Evolutionary conservation across 2,113 vertebrate species (phyloP).

Genomic region (Casuarius casuarius): DNA sequence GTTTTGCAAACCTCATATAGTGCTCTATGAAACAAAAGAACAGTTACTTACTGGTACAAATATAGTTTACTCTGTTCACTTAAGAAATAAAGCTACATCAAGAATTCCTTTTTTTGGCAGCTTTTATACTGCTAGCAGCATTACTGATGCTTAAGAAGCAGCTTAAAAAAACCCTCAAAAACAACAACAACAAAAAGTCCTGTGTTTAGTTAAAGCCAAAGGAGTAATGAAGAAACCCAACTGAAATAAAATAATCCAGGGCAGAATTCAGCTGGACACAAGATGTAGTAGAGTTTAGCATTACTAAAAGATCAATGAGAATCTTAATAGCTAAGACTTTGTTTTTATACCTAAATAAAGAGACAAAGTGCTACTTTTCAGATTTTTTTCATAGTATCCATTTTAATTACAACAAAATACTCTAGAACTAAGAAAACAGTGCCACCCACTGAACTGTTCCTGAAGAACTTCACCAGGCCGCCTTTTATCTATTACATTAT

Average conservation of each 20-base stretch:
- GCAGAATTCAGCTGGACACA: neutral
- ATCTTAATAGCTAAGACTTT: neutral
- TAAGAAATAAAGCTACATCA: neutral
- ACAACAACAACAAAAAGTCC: too few relatives aligned
- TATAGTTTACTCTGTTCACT: neutral
- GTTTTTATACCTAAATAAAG: neutral
- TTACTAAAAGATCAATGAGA: neutral
- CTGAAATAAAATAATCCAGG: too few relatives aligned
- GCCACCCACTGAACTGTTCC: neutral
- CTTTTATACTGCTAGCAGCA: neutral
- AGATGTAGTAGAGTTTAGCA: neutral
- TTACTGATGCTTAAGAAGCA: neutral
- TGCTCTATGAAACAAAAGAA: neutral
- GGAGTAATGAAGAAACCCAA: neutral
- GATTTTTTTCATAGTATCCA: neutral
- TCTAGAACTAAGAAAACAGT: neutral
- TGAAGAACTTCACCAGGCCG: neutral
- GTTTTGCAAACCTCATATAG: neutral
- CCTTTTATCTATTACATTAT: neutral
- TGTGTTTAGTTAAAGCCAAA: neutral
- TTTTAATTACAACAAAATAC: neutral
- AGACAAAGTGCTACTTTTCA: neutral
- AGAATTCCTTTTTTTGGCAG: too few relatives aligned
- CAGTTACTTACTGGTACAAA: neutral
- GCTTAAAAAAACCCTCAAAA: too few relatives aligned